Percentiles rank a stretch among this genome's conserved stretches.
phyloP scores from a whole-genome alignment of 2,888 invertebrate genomes.

The Acrobasis suavella region DNA sequence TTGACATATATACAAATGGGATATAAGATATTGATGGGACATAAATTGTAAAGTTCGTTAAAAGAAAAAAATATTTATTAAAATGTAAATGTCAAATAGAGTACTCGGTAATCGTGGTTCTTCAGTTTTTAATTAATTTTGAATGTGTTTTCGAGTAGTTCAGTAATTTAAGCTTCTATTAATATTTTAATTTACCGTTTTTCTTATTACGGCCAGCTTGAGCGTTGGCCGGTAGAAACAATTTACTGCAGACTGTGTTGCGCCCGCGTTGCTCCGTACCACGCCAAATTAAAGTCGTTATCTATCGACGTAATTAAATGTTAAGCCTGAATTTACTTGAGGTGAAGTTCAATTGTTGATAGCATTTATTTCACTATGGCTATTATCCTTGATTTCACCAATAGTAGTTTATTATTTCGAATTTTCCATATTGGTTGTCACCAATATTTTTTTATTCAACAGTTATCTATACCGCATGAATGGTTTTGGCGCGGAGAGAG shows the following conservation, averaged over 20 bases:
- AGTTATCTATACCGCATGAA: constrained; percentile 80
- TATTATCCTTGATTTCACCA: neutral
- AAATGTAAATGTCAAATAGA: constrained; percentile 20
- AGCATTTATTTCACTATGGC: neutral
- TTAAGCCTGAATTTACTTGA: constrained; percentile 9
- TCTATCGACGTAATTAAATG: constrained; percentile 16
- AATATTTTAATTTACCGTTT: constrained; percentile 21
- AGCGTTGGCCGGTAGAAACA: constrained; percentile 7
- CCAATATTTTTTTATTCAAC: constrained; percentile 23
- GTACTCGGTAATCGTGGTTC: neutral
- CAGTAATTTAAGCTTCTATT: constrained; percentile 16
- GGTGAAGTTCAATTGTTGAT: constrained; percentile 6
- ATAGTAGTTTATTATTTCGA: too few relatives aligned
- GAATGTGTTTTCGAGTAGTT: constrained; percentile 8
- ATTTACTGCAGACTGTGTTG: constrained; percentile 17
- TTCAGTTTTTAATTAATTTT: constrained; percentile 16
- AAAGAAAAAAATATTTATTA: constrained; percentile 23
- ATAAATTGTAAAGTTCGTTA: constrained; percentile 28
- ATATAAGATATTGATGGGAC: constrained; percentile 16
- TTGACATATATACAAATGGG: constrained; percentile 25
- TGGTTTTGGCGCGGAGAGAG: constrained; percentile 81
- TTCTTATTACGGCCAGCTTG: constrained; percentile 5
- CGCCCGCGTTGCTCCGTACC: constrained; percentile 13
- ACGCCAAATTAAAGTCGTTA: constrained; percentile 18
- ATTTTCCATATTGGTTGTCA: neutral